Base-by-base conservation (phyloP, 2,113 vertebrate species). In the Diglossa brunneiventris region DNA sequence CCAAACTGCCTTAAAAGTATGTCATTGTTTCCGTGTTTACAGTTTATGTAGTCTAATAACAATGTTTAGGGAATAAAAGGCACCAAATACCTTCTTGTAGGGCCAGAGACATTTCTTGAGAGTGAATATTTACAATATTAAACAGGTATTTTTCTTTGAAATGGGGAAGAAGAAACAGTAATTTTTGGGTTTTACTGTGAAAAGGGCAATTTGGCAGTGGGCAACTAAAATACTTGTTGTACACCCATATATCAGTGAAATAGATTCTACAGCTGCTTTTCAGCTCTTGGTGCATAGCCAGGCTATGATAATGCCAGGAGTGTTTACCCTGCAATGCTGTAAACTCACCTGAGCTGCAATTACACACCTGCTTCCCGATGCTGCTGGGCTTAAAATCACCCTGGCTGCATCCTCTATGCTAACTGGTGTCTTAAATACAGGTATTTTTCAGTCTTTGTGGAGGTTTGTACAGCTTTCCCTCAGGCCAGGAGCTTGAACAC, bases 1-100 rank as follows among this genome's bases (percentile, higher is more conserved):
- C 64, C 39, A 63, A 55, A 85, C 62, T n/a, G 63, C 63, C 93
- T 90, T 87, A 53, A 81, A 92, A 93, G 61, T 68, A 75, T 70
- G 90, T 72, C 18, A 33, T 70, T 87, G 77, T 89, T 92, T 84
- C 69, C 24, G 33, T 76, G 80, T 92, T 92, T 93, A 79, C 62
- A 76, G 58, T 85, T 80, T 92, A 64, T 58, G 20, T 72, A 61
- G n/a, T 42, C 37, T 75, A 94, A 93, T 83, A 87, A 72, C 53
- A 73, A 39, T 42, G n/a, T 92, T 93, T 69, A 79, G 47, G 50
- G 19, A 18, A 55, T 31, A 73, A 80, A 83, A 87, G 55, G 47
- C 42, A 12, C 76, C 18, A 15, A 83, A 64, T 13, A 18, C 31
- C 35, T 84, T 89, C 61, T 70, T 39, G 2, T 21, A 70, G 46